phyloP scores from a whole-genome alignment of 1,140 invertebrate genomes.

The Stegodyphus mimosarum region DNA sequence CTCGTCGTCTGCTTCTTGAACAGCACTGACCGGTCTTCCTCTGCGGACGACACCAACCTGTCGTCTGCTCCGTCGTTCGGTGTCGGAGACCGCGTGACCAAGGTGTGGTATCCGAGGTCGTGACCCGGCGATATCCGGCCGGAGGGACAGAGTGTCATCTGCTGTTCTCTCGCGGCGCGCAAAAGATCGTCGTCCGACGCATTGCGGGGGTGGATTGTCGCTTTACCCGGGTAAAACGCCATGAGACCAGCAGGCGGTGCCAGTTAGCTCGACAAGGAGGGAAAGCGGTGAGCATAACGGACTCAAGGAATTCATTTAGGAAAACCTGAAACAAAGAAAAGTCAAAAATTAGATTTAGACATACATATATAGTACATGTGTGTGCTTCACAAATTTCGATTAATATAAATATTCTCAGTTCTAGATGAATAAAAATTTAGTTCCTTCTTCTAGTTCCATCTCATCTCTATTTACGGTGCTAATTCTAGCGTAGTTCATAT shows the following conservation, averaged over 20 bases:
- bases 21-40: background rate
- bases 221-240: conserved; percentile 30
- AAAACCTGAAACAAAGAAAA: background rate
- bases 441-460: too few species aligned
- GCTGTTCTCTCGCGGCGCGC: background rate
- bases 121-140: conserved; percentile 71
- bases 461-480: too few species aligned
- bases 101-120: conserved; percentile 81
- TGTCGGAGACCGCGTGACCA: conserved; percentile 71
- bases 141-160: conserved; percentile 48
- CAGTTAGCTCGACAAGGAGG: background rate
- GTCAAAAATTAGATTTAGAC: background rate
- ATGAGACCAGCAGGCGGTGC: conserved; percentile 9
- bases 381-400: too few species aligned
- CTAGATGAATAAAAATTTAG: too few species aligned
- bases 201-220: background rate
- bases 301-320: background rate
- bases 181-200: conserved; percentile 25
- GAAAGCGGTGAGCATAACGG: conserved; percentile 19
- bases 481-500: too few species aligned
- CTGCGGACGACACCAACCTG: background rate
- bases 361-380: background rate
- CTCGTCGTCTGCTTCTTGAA: background rate
- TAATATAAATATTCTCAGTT: too few species aligned
- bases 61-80: background rate